A percentile compares a stretch with the other conserved stretches of the same genome.
phyloP scores from a whole-genome alignment of 2,113 vertebrate genomes.

The Scytalopus superciliaris region DNA sequence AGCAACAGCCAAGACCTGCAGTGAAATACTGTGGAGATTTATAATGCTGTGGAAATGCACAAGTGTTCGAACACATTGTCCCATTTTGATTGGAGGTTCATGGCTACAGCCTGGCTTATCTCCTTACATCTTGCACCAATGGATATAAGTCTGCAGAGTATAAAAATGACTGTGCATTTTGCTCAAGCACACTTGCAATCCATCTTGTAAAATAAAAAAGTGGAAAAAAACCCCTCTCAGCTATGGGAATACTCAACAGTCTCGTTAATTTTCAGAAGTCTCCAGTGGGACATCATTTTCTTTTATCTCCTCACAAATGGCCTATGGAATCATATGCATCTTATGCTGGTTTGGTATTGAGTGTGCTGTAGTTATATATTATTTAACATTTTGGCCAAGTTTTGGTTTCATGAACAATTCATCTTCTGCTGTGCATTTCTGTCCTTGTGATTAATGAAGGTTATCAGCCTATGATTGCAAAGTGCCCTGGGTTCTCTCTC shows the following conservation, averaged over 20 bases:
- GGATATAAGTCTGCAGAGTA: neutral
- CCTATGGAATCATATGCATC: slow-evolving; percentile 5
- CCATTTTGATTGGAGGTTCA: neutral
- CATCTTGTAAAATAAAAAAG: neutral
- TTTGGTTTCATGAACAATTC: slow-evolving; percentile 12
- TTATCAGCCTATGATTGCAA: neutral
- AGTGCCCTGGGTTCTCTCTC: slow-evolving; percentile 10
- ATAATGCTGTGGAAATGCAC: neutral
- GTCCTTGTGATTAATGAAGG: slow-evolving; percentile 25
- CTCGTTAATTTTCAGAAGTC: slow-evolving; percentile 25
- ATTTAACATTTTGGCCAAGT: slow-evolving; percentile 42
- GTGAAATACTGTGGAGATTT: slow-evolving; percentile 23
- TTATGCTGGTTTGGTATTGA: slow-evolving; percentile 17
- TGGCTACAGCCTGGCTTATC: neutral
- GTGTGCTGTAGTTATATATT: neutral
- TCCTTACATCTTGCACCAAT: neutral
- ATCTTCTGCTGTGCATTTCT: slow-evolving; percentile 1
- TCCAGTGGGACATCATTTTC: neutral
- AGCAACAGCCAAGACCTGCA: neutral
- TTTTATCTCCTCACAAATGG: slow-evolving; percentile 32
- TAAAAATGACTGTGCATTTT: slow-evolving; percentile 39
- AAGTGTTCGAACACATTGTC: neutral
- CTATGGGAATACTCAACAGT: neutral
- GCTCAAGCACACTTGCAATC: neutral
- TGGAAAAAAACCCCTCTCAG: neutral